Conservation (phyloP, 2,888 invertebrate genomes). For the Tetrapedia diversipes region DNA sequence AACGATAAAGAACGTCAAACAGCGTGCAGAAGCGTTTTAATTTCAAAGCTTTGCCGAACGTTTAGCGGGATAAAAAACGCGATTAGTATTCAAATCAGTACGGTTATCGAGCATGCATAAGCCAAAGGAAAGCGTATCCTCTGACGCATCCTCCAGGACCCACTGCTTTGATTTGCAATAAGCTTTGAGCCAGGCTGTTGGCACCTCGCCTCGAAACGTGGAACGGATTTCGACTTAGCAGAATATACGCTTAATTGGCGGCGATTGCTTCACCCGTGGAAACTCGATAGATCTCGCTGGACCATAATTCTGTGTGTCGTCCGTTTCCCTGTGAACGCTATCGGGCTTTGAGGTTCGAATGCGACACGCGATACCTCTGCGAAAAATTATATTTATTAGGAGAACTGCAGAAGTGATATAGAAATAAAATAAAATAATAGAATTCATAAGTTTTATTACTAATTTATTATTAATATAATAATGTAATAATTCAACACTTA, state of each 20-base stretch:
- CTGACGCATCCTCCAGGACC: neutral
- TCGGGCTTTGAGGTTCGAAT: neutral
- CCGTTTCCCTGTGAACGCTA: neutral
- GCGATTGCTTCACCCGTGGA: neutral
- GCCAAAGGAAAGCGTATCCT: neutral
- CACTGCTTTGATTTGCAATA: constrained; percentile 25
- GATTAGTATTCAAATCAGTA: neutral
- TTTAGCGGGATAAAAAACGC: neutral
- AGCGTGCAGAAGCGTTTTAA: neutral
- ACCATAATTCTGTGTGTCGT: neutral
- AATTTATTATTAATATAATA: no score
- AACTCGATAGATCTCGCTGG: neutral
- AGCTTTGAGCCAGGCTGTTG: constrained; percentile 7
- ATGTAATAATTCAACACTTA: no score
- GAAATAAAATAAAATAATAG: no score
- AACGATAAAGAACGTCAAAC: no score
- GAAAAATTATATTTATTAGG: no score
- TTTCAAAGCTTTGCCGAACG: neutral
- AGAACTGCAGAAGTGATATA: no score
- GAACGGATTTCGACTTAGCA: constrained; percentile 14
- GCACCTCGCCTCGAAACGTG: neutral
- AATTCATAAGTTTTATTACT: no score
- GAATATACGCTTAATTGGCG: constrained; percentile 11
- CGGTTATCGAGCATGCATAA: neutral
- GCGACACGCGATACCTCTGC: neutral